A percentile compares a stretch with the other conserved stretches of the same genome.
Conservation (phyloP, 2,888 invertebrate species). For the Microplitis deprimator region DNA sequence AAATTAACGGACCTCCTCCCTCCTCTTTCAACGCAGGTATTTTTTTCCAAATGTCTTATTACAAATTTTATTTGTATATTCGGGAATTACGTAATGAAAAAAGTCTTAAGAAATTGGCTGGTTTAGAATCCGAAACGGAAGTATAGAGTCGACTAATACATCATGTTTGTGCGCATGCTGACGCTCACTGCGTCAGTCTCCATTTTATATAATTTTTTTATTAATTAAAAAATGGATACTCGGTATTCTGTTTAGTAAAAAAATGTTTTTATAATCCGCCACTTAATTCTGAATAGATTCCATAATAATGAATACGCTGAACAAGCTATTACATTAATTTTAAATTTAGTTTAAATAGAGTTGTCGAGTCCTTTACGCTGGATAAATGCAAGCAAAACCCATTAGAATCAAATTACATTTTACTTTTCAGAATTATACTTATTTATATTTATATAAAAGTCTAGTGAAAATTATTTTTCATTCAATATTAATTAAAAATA, state of each 20-base stretch:
- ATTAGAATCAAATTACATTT: neutral
- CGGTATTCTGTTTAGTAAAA: no score
- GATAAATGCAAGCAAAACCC: neutral
- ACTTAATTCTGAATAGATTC: neutral
- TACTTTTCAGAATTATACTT: neutral
- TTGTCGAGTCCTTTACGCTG: no score
- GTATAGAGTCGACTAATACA: no score
- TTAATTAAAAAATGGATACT: neutral
- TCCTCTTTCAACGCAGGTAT: neutral
- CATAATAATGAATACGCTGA: neutral
- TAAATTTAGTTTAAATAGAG: neutral
- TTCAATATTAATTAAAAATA: neutral
- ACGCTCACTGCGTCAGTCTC: neutral
- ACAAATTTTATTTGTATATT: no score
- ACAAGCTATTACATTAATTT: neutral
- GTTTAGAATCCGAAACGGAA: no score
- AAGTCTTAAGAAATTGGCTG: no score
- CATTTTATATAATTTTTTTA: neutral
- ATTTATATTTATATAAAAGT: neutral
- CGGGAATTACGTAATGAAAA: no score
- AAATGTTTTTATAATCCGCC: no score
- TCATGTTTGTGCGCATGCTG: no score
- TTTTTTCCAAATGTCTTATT: neutral
- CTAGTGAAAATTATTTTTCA: neutral
- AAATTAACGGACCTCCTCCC: constrained; percentile 2